These are phyloP conservation scores for Diachasmimorpha longicaudata DNA, from an alignment of 1,140 invertebrate genomes.

Conservation along the genomic window DNA sequence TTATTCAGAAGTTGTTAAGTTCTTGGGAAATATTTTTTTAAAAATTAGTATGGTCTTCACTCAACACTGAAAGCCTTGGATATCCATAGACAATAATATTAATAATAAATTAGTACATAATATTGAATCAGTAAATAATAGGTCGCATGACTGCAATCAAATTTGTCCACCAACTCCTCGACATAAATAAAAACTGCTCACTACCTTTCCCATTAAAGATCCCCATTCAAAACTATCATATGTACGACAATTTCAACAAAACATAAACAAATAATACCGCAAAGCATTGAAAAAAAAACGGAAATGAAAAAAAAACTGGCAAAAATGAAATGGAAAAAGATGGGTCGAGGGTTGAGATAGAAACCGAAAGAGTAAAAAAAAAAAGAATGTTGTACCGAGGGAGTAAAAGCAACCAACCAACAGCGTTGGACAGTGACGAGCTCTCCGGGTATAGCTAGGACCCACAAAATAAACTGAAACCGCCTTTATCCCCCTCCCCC, in stretches of 20 bases:
- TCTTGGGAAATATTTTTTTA: too few relatives aligned
- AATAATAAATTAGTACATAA: too few relatives aligned
- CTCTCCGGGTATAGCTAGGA: constrained; percentile 46
- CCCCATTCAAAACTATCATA: too few relatives aligned
- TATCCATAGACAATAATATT: too few relatives aligned
- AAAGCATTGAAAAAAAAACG: not conserved
- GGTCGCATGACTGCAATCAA: too few relatives aligned
- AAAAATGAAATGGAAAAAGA: not conserved
- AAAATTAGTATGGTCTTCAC: too few relatives aligned
- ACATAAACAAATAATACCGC: not conserved
- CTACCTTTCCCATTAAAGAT: too few relatives aligned
- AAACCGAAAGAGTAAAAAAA: not conserved
- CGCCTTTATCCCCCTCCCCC: constrained; percentile 32
- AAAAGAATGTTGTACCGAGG: constrained; percentile 15
- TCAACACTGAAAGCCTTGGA: too few relatives aligned
- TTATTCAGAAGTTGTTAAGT: too few relatives aligned
- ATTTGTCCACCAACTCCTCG: too few relatives aligned
- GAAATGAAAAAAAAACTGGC: not conserved
- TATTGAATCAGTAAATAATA: too few relatives aligned
- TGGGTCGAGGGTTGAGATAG: constrained; percentile 3
- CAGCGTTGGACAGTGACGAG: constrained; percentile 57
- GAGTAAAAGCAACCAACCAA: constrained; percentile 25
- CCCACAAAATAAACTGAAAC: constrained; percentile 61
- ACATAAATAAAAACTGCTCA: too few relatives aligned
- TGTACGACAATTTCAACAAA: not conserved